Percentiles rank a stretch among this genome's conserved stretches.
Evolutionary conservation across 2,888 invertebrate species (phyloP).

Genomic region (Tribolium freemani): DNA sequence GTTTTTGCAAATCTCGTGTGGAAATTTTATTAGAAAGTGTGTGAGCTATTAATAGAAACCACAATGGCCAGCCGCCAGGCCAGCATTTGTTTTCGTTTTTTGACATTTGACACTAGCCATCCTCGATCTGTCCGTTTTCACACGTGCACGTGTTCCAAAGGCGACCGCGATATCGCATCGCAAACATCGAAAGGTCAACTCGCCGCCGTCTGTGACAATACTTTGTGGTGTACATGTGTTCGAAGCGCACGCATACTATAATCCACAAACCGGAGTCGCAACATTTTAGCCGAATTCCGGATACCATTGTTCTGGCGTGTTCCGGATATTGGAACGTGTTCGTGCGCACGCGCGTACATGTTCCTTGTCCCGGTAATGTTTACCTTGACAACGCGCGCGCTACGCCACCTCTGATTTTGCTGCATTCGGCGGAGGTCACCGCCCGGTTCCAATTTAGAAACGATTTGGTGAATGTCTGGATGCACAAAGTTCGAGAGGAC

Average conservation of each 20-base stretch:
- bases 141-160: no score
- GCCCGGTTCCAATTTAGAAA: conserved; percentile 39
- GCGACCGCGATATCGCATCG: no score
- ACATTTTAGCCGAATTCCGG: conserved; percentile 27
- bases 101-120: no score
- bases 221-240: no score
- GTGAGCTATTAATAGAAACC: no score
- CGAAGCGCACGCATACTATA: background rate
- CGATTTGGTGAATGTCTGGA: background rate
- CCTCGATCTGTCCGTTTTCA: no score
- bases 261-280: background rate
- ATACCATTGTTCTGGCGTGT: conserved; percentile 37
- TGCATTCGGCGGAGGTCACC: conserved; percentile 36
- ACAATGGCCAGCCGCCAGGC: no score
- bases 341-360: conserved; percentile 26
- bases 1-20: no score
- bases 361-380: conserved; percentile 40
- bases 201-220: no score
- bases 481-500: background rate
- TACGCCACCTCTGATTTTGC: conserved; percentile 31
- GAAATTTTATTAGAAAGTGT: no score
- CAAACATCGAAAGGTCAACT: no score
- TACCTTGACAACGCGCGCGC: conserved; percentile 41
- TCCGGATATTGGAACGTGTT: conserved; percentile 34
- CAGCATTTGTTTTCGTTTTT: no score